Evolutionary conservation across 2,888 invertebrate species (phyloP).

Genomic region (Eulithis prunata): DNA sequence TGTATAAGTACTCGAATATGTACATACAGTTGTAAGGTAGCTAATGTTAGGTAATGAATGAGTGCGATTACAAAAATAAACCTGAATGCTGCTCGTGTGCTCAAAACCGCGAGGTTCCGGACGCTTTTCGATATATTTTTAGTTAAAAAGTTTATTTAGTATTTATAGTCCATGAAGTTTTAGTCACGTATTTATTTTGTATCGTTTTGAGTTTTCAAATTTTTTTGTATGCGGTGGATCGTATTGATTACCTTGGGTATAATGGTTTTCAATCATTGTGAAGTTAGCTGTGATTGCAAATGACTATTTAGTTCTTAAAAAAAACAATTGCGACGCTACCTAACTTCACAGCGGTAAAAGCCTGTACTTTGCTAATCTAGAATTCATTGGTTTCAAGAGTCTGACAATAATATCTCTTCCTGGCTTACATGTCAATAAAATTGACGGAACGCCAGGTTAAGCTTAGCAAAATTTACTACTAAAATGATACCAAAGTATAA

Average conservation of each 20-base stretch:
- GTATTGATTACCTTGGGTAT: slow-evolving; percentile 10
- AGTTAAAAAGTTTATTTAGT: slow-evolving; percentile 45
- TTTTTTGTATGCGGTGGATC: slow-evolving; percentile 48
- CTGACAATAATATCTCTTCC: slow-evolving; percentile 6
- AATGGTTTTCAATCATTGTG: background rate
- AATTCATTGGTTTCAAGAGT: slow-evolving; percentile 29
- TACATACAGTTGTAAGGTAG: slow-evolving; percentile 59
- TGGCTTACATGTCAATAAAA: slow-evolving; percentile 36
- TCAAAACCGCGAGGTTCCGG: slow-evolving; percentile 30
- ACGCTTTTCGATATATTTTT: slow-evolving; percentile 41
- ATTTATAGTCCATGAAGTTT: slow-evolving; percentile 47
- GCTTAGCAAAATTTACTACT: slow-evolving; percentile 16
- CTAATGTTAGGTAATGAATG: slow-evolving; percentile 52
- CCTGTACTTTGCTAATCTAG: slow-evolving; percentile 6
- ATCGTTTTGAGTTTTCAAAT: slow-evolving; percentile 48
- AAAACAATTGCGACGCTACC: background rate
- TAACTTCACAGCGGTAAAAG: background rate
- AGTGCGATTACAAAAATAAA: slow-evolving; percentile 22
- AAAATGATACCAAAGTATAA: slow-evolving; percentile 42
- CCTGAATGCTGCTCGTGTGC: slow-evolving; percentile 18
- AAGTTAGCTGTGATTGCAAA: background rate
- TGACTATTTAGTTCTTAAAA: background rate
- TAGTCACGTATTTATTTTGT: slow-evolving; percentile 65
- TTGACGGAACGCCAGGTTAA: slow-evolving; percentile 28
- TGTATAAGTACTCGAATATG: slow-evolving; percentile 61